Conservation (phyloP, 2,113 vertebrate species). For the Bubo scandiacus region DNA sequence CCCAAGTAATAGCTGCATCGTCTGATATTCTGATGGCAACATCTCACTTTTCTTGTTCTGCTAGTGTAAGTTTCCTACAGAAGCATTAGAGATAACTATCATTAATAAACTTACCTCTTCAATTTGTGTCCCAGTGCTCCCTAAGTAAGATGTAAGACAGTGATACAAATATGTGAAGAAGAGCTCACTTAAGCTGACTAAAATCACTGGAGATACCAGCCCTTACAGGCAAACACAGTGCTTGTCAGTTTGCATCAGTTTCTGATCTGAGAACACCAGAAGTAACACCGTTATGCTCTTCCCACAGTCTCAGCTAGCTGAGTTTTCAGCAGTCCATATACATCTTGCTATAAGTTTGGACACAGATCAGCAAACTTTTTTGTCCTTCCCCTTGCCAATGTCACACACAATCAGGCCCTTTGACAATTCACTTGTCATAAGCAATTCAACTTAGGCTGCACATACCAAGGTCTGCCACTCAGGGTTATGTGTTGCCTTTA, state of each 20-base stretch:
- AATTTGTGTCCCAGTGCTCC: neutral
- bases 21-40: neutral
- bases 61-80: neutral
- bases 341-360: neutral
- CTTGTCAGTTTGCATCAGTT: slow-evolving; percentile 29
- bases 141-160: neutral
- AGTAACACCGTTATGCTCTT: neutral
- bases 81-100: neutral
- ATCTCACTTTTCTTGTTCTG: neutral
- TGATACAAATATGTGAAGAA: neutral
- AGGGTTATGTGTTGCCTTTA: neutral
- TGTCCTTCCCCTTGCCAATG: neutral
- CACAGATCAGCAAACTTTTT: neutral
- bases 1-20: neutral
- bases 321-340: neutral
- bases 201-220: slow-evolving; percentile 11
- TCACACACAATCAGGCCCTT: neutral
- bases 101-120: neutral
- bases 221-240: slow-evolving; percentile 5
- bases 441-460: neutral
- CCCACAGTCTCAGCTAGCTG: neutral
- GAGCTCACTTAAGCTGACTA: neutral
- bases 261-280: neutral
- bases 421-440: neutral
- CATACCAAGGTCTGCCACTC: neutral